Conservation (phyloP, 2,888 invertebrate species). For the Ochropleura leucogaster region DNA sequence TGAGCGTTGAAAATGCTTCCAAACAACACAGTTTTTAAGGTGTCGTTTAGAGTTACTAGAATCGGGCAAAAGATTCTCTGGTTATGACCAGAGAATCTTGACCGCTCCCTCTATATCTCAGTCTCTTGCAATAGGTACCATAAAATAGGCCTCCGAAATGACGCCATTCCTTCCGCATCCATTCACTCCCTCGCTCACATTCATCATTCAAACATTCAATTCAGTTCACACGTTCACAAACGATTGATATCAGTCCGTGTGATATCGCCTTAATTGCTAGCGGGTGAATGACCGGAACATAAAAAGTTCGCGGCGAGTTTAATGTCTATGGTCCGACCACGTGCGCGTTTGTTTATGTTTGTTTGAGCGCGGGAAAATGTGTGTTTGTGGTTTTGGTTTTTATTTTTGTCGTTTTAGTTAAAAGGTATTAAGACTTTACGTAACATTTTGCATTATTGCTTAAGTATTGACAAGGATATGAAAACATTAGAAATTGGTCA, state of each 20-base stretch:
- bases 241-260: conserved; percentile 56
- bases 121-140: conserved; percentile 31
- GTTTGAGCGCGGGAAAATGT: conserved; percentile 62
- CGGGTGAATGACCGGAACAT: conserved; percentile 58
- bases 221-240: conserved; percentile 59
- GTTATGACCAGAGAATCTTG: too few relatives aligned
- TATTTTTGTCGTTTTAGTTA: conserved; percentile 17
- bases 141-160: conserved; percentile 42
- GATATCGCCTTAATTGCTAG: conserved; percentile 58
- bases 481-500: not conserved
- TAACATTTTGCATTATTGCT: not conserved
- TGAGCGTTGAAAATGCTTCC: not conserved
- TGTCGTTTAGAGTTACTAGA: not conserved
- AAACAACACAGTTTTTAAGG: not conserved
- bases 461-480: not conserved
- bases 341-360: conserved; percentile 67
- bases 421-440: not conserved
- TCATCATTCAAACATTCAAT: conserved; percentile 52
- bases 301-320: conserved; percentile 62
- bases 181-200: conserved; percentile 50
- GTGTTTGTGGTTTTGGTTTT: conserved; percentile 25
- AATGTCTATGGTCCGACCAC: conserved; percentile 59
- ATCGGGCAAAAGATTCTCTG: not conserved
- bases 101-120: conserved; percentile 19
- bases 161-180: conserved; percentile 48